Conservation (phyloP, 2,888 invertebrate species). For the Lithophane semibrunnea region DNA sequence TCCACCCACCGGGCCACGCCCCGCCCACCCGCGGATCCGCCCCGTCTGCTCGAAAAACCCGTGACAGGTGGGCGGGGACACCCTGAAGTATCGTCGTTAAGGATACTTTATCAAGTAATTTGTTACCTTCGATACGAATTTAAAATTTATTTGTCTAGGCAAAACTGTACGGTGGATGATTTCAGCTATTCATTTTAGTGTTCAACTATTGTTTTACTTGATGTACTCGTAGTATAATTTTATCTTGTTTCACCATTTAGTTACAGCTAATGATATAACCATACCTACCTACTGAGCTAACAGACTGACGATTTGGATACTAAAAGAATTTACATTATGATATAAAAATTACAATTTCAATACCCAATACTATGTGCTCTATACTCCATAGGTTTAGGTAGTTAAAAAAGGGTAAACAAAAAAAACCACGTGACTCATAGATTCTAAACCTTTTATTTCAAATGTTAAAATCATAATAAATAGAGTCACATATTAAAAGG, state of each 20-base stretch:
- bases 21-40: slow-evolving; percentile 81
- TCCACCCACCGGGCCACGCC: slow-evolving; percentile 67
- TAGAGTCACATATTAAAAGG: too few species aligned
- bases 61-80: slow-evolving; percentile 86
- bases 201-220: slow-evolving; percentile 1
- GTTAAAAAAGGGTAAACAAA: too few species aligned
- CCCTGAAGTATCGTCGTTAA: slow-evolving; percentile 87
- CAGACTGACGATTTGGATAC: not conserved
- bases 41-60: slow-evolving; percentile 79
- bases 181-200: slow-evolving; percentile 45
- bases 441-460: too few species aligned
- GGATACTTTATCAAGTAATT: slow-evolving; percentile 90
- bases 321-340: not conserved
- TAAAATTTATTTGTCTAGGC: slow-evolving; percentile 82
- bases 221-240: not conserved
- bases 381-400: too few species aligned
- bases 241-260: not conserved
- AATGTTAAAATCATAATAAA: too few species aligned
- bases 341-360: not conserved
- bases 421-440: too few species aligned
- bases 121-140: slow-evolving; percentile 86
- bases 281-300: not conserved
- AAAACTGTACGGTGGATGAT: slow-evolving; percentile 50
- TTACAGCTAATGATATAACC: not conserved
- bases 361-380: not conserved